Base-by-base conservation (phyloP, 2,113 vertebrate genomes). In the Antechinus flavipes region DNA sequence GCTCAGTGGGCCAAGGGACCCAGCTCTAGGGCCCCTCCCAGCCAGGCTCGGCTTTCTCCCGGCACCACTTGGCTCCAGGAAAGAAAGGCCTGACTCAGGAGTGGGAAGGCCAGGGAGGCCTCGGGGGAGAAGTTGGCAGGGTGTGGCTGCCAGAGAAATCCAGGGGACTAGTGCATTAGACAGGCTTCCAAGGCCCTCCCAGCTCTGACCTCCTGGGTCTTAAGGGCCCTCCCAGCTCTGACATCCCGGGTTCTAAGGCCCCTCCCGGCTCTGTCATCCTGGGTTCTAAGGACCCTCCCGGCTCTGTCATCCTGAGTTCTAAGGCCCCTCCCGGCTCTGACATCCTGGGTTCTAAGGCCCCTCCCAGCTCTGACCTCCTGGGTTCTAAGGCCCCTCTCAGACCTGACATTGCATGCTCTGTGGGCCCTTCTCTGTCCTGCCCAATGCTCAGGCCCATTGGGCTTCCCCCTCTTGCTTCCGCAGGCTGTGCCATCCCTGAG, bases 1-100 rank as follows among this genome's bases (percentile, higher is more conserved):
- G 68, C 68, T 84, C 68, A 22, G 16, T 84, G 68, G 61, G 68
- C 68, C 68, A 42, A 84, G n/a, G 68, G 68, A 84, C 68, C 68
- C 68, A 84, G 68, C 68, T 84, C n/a, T 22, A 23, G 68, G 68
- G 68, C 68, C 68, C 68, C 68, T 84, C 68, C 68, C 68, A 84
- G 68, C 19, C 68, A 42, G 61, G n/a, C n/a, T 84, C 19, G 22
- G 68, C 68, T 42, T 84, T 84, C 68, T 84, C 68, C 68, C 68
- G 2, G 68, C 68, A 84, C 68, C 68, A 84, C n/a, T 84, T 42
- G 68, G 68, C n/a, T 84, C n/a, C 68, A 42, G n/a, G n/a, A 84
- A 84, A 84, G 68, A 84, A 84, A 84, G 68, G 68, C 68, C 68
- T 84, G 68, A 84, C n/a, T 84, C 68, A 84, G 68, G 68, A 84